Conservation (phyloP, 1,140 invertebrate species). For the Drosophila hydei region DNA sequence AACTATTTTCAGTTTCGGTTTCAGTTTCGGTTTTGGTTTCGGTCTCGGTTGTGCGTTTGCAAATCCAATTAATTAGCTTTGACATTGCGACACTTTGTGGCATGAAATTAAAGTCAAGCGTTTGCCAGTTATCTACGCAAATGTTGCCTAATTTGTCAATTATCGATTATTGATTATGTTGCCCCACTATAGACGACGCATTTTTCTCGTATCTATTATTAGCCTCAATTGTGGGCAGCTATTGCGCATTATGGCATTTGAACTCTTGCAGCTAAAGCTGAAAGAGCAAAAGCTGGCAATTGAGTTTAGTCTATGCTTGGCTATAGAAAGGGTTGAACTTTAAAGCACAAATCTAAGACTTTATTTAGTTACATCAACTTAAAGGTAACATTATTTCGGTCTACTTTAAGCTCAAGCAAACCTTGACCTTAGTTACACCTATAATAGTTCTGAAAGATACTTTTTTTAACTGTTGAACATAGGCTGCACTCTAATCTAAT, state of each 20-base stretch:
- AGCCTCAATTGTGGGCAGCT: slow-evolving; percentile 24
- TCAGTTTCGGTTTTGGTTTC: slow-evolving; percentile 22
- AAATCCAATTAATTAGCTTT: slow-evolving; percentile 70
- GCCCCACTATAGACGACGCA: slow-evolving; percentile 26
- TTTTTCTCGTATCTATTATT: slow-evolving; percentile 52
- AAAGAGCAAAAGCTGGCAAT: slow-evolving; percentile 48
- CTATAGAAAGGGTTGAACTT: too few species aligned
- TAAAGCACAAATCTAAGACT: too few species aligned
- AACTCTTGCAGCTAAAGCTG: slow-evolving; percentile 12
- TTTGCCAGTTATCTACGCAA: slow-evolving; percentile 25
- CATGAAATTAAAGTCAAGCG: slow-evolving; percentile 61
- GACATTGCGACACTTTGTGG: slow-evolving; percentile 50
- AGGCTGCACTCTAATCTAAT: too few species aligned
- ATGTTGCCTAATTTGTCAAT: slow-evolving; percentile 60
- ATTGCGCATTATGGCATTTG: slow-evolving; percentile 14
- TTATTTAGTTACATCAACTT: too few species aligned
- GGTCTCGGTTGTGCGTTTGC: slow-evolving; percentile 16
- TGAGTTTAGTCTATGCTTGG: not conserved
- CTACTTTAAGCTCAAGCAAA: not conserved
- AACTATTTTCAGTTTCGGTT: slow-evolving; percentile 1
- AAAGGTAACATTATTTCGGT: not conserved
- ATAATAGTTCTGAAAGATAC: too few species aligned
- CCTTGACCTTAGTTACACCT: too few species aligned
- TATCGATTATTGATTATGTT: slow-evolving; percentile 74
- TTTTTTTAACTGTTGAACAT: too few species aligned